Base-by-base conservation (phyloP, 2,113 vertebrate genomes). In the Macquaria ambigua region DNA sequence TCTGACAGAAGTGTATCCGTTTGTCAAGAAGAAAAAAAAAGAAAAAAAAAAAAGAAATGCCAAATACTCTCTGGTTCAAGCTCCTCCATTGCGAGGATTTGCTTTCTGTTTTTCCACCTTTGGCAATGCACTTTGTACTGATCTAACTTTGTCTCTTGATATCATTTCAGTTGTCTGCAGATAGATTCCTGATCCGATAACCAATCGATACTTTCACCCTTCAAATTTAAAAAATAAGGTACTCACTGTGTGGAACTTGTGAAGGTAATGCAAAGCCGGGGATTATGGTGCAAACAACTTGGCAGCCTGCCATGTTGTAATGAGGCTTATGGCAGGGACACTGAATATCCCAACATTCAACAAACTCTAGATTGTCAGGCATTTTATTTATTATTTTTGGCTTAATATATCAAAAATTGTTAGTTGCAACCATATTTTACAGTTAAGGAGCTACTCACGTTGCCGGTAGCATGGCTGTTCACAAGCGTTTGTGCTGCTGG, bases 401-500 rank as follows among this genome's bases (percentile, higher is more conserved):
- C 28, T 31, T 31, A 31, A 31, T 37, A 31, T 34, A 34, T 11
- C 0, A 14, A 52, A 53, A 25, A 11, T 9, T 2, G 9, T 34
- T 53, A 21, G 6, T n/a, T n/a, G 6, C 9, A 46, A 1, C 0
- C 2, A 64, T n/a, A 20, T 25, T 16, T 21, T 8, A 15, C 16
- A n/a, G 8, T n/a, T 8, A 37, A 52, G 5, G 9, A 55, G 21
- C 50, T 80, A 92, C 95, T 94, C 83, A 96, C 95, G 87, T 73
- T 86, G 89, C 18, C 93, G 84, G 68, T 74, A 86, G 70, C 95
- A 95, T 7, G 34, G 74, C 67, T 92, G 88, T 34, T 91, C 84
- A 84, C 94, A 96, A 2, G 91, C 86, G 67, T 87, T 31, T 0
- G 55, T 66, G 53, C 74, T 90, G 77, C 88, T 93, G 41, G 83